Base-by-base conservation (phyloP, 2,113 vertebrate genomes). In the Gymnobelideus leadbeateri region DNA sequence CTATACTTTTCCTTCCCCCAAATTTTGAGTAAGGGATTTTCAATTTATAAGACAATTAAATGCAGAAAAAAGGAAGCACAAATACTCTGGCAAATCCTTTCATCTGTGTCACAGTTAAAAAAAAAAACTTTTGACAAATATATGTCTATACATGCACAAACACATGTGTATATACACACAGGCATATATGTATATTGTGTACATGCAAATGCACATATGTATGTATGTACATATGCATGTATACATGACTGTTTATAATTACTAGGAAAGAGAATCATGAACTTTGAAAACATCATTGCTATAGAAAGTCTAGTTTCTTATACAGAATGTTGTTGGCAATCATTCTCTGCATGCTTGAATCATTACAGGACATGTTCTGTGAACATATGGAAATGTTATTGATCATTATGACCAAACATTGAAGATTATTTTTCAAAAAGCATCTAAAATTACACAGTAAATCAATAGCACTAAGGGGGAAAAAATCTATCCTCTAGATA, bases 391-490 rank as follows among this genome's bases (percentile, higher is more conserved):
- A 92, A 68, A 98, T 4, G 37, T 2, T 94, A 95, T 10, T 93
- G 89, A 96, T 95, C 14, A 25, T 84, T 89, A 93, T 0, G 95
- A 96, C 51, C 19, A 0, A 94, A 55, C 55, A 95, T 26, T 0
- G 95, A 91, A 91, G 91, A 92, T 93, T 5, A 52, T 46, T 96
- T 90, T 93, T 95, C n/a, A 49, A 3, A 95, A 96, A 95, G 68
- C 11, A 8, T 92, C 94, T 28, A 7, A 25, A 97, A 46, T 31
- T 5, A 89, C 31, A 94, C 31, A 94, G 89, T 51, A 16, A 95
- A n/a, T 52, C 92, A 96, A 5, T 94, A 92, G n/a, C 3, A 91
- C 55, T 90, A 47, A 50, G 0, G 10, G 3, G 26, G 11, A 61
- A 61, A 61, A 61, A 61, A 61, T 1, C 24, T 23, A 28, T 11